Percentiles rank a stretch among this genome's conserved stretches.
Conservation (phyloP, 2,113 vertebrate species). For the Tympanuchus pallidicinctus region DNA sequence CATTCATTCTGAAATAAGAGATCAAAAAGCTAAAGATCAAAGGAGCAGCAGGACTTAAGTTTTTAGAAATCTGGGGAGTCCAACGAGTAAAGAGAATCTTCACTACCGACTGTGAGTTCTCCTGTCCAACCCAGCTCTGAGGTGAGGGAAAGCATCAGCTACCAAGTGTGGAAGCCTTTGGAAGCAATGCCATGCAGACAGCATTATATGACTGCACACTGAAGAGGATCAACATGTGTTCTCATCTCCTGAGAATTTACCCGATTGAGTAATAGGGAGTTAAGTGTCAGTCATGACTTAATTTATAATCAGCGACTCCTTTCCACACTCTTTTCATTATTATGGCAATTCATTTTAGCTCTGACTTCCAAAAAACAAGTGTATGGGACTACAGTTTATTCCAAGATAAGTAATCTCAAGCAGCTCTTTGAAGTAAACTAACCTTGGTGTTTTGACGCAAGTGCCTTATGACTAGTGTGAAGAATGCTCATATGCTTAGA, state of each 20-base stretch:
- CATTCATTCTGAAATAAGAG: background rate
- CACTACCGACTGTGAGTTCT: background rate
- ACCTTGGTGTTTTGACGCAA: background rate
- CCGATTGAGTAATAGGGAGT: background rate
- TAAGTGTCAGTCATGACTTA: background rate
- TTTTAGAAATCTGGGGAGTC: background rate
- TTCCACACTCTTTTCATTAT: background rate
- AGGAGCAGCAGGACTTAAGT: background rate
- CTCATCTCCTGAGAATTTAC: background rate
- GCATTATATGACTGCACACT: accelerated
- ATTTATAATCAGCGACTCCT: background rate
- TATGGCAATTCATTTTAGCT: background rate
- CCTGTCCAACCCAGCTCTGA: background rate
- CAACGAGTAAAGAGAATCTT: background rate
- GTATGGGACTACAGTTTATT: background rate
- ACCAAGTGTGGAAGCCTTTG: background rate
- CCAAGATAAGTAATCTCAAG: background rate
- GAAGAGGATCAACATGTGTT: background rate
- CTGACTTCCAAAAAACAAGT: background rate
- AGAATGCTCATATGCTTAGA: background rate
- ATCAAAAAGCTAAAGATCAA: accelerated
- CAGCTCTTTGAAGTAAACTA: background rate
- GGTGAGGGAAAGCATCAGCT: background rate
- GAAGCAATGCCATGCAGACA: background rate
- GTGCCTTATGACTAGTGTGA: background rate